Conservation (phyloP, 2,113 vertebrate species). For the Columba janthina region DNA sequence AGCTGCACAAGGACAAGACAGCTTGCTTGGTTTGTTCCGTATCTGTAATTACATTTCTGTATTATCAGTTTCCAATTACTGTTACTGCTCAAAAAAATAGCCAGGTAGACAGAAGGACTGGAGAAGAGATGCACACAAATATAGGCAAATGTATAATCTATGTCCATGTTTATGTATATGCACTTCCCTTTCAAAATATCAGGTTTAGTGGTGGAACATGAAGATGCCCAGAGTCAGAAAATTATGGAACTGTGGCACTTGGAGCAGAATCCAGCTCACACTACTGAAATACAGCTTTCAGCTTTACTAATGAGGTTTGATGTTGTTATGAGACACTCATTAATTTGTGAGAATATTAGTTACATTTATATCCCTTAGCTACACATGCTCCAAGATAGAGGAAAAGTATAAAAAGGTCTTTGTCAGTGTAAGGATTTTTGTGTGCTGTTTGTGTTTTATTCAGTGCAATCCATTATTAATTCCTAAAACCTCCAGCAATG, state of each 20-base stretch:
- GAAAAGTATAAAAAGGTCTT: background rate
- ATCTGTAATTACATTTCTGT: background rate
- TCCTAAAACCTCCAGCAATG: background rate
- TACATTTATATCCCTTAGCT: background rate
- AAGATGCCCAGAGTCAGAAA: background rate
- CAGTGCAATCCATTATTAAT: constrained; percentile 32
- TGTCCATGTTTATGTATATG: accelerated
- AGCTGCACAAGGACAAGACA: background rate
- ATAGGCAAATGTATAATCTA: background rate
- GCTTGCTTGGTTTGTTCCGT: background rate
- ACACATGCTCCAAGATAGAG: background rate
- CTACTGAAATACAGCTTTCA: background rate
- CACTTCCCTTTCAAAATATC: background rate
- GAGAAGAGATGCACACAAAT: background rate
- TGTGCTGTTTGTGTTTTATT: constrained; percentile 50
- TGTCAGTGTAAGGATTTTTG: background rate
- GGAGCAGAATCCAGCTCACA: background rate
- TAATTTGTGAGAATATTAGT: background rate
- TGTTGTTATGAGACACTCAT: background rate
- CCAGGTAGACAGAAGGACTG: background rate
- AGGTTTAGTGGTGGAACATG: background rate
- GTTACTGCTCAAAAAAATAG: background rate
- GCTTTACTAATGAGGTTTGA: background rate
- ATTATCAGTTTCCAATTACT: background rate
- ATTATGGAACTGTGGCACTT: background rate